A percentile compares a stretch with the other conserved stretches of the same genome.
These are phyloP conservation scores for Eretmochelys imbricata DNA, from an alignment of 2,113 vertebrate genomes.

Conservation along the genomic window DNA sequence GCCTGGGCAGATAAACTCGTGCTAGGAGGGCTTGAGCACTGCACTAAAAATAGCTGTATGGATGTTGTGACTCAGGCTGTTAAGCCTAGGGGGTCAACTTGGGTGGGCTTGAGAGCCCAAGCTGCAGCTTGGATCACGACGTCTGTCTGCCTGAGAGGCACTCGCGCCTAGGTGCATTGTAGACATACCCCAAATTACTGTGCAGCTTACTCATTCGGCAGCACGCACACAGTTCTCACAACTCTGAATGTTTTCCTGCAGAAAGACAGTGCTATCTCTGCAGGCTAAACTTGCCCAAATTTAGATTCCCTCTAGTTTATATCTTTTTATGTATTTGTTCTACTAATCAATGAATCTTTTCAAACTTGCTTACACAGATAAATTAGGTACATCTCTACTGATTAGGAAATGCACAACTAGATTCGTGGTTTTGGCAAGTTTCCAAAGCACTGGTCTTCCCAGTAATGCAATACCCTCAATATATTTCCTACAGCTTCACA, in stretches of 20 bases:
- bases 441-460: neutral
- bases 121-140: neutral
- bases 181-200: neutral
- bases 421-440: slow-evolving; percentile 9
- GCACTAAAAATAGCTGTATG: neutral
- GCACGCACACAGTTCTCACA: neutral
- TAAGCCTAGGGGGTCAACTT: neutral
- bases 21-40: neutral
- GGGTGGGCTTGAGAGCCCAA: neutral
- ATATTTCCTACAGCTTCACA: neutral
- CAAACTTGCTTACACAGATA: slow-evolving; percentile 42
- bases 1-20: neutral
- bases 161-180: neutral
- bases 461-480: neutral
- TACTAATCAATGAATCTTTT: slow-evolving; percentile 55
- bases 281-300: slow-evolving; percentile 11
- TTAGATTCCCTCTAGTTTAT: neutral
- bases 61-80: neutral
- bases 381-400: slow-evolving; percentile 56
- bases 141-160: neutral
- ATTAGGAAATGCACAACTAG: slow-evolving; percentile 11
- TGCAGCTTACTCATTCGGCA: neutral
- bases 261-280: neutral
- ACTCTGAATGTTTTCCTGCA: neutral
- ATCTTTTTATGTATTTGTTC: slow-evolving; percentile 50